Evolutionary conservation across 2,113 vertebrate species (phyloP).

Genomic region (Desmodus rotundus): DNA sequence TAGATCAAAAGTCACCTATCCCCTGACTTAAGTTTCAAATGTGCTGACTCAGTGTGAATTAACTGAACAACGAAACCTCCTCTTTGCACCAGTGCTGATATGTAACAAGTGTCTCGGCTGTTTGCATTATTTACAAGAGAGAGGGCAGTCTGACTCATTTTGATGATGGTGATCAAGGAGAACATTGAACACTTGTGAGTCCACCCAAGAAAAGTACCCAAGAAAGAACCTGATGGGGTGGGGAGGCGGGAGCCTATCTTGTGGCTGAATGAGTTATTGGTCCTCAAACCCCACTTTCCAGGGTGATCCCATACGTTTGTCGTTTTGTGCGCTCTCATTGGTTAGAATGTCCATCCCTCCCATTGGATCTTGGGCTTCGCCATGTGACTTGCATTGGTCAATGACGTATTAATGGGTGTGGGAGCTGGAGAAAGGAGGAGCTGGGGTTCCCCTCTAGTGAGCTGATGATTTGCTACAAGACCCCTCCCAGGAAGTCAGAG

Average conservation of each 20-base stretch:
- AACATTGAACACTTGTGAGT: not conserved
- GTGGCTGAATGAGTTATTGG: not conserved
- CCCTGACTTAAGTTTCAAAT: not conserved
- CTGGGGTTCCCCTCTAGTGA: not conserved
- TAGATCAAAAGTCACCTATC: not conserved
- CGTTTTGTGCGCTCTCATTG: accelerated
- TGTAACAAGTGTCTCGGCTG: not conserved
- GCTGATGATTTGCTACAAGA: not conserved
- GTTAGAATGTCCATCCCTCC: not conserved
- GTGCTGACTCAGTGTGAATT: not conserved
- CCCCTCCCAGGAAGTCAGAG: not conserved
- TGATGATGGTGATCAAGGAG: not conserved
- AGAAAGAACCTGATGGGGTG: not conserved
- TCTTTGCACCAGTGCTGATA: not conserved
- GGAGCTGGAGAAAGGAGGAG: not conserved
- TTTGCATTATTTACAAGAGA: not conserved
- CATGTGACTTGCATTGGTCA: not conserved
- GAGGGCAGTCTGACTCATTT: not conserved
- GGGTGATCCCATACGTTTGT: not conserved
- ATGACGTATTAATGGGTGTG: not conserved
- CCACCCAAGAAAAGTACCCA: not conserved
- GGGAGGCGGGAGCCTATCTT: accelerated
- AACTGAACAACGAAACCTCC: not conserved
- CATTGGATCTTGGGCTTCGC: not conserved
- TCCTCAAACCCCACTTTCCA: not conserved